Conservation (phyloP, 2,797 vertebrate species). For the Enteromius argenteus region DNA sequence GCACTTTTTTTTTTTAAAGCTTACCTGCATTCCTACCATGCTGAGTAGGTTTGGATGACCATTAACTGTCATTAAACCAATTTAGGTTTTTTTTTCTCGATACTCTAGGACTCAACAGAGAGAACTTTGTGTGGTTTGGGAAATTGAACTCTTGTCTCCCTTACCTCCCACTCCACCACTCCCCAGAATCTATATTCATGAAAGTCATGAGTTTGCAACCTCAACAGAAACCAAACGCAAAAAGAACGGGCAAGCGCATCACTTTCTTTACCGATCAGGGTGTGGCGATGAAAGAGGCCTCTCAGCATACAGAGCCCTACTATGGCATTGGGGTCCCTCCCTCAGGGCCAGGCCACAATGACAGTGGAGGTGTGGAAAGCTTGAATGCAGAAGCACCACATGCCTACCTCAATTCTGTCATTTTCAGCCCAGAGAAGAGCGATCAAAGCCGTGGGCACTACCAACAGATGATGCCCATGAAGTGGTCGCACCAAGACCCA, state of each 20-base stretch:
- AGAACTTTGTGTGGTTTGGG: constrained; percentile 54
- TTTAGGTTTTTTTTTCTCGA: constrained; percentile 9
- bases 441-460: constrained; percentile 86
- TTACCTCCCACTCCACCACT: constrained; percentile 29
- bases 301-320: constrained; percentile 86
- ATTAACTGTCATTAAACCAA: constrained; percentile 18
- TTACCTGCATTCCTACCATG: constrained; percentile 57
- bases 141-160: constrained; percentile 46
- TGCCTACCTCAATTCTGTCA: constrained; percentile 85
- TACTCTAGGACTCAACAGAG: constrained; percentile 20
- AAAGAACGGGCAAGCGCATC: constrained; percentile 91
- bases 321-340: constrained; percentile 79
- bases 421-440: constrained; percentile 88
- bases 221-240: constrained; percentile 90
- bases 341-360: constrained; percentile 80
- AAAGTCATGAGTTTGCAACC: constrained; percentile 94
- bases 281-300: constrained; percentile 82
- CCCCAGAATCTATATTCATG: constrained; percentile 70
- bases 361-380: constrained; percentile 71
- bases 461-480: constrained; percentile 89
- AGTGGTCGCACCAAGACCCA: constrained; percentile 87
- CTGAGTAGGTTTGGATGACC: constrained; percentile 64
- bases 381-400: constrained; percentile 76
- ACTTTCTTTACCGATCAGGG: constrained; percentile 88
- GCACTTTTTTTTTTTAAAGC: constrained; percentile 58